Evolutionary conservation across 1,140 invertebrate species (phyloP).

Genomic region (Delia radicum): DNA sequence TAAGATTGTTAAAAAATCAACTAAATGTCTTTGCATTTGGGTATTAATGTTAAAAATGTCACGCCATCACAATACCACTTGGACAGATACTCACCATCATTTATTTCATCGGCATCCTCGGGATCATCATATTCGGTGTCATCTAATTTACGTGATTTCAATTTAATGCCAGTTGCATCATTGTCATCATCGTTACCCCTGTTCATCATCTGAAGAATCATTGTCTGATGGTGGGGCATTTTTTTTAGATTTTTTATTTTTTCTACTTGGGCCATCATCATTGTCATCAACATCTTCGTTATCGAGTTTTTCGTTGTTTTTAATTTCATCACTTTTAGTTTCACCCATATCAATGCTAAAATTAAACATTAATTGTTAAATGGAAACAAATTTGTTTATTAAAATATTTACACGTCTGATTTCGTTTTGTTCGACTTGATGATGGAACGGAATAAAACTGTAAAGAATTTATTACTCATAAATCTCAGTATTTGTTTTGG

Average conservation of each 20-base stretch:
- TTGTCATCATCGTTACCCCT: conserved; percentile 58
- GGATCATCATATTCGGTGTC: conserved; percentile 79
- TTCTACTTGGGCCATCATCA: conserved; percentile 33
- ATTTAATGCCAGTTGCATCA: conserved; percentile 62
- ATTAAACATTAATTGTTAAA: not conserved
- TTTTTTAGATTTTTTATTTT: not conserved
- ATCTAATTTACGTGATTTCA: conserved; percentile 62
- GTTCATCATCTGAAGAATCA: conserved; percentile 61
- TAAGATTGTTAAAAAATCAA: not conserved
- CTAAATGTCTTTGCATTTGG: not conserved
- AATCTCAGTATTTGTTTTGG: conserved; percentile 70
- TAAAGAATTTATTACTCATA: conserved; percentile 68
- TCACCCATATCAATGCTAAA: conserved; percentile 45
- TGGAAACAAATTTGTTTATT: not conserved
- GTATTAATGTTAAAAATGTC: no score
- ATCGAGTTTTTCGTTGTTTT: conserved; percentile 42
- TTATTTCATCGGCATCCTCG: conserved; percentile 67
- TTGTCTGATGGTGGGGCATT: conserved; percentile 23
- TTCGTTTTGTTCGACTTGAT: conserved; percentile 53
- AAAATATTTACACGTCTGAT: conserved; percentile 36
- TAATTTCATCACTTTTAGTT: conserved; percentile 38
- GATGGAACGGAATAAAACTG: conserved; percentile 63
- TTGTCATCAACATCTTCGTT: conserved; percentile 45
- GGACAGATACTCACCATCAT: conserved; percentile 59
- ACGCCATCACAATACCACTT: no score